Percentiles rank a stretch among this genome's conserved stretches.
These are phyloP conservation scores for Desoria tigrina DNA, from an alignment of 2,888 invertebrate species.

Conservation along the genomic window DNA sequence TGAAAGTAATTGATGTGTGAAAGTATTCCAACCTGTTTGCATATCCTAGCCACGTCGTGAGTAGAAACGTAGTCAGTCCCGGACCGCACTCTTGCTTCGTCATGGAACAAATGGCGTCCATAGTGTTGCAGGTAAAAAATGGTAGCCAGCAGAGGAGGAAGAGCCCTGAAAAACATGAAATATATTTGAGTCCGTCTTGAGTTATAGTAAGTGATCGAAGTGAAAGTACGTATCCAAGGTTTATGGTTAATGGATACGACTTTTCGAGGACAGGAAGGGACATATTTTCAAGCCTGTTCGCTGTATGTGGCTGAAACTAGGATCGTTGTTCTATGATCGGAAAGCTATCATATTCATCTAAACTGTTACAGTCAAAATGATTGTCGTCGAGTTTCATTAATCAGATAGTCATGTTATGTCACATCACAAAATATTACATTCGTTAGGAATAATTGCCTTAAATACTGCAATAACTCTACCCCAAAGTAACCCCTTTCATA, in stretches of 20 bases:
- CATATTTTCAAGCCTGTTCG: too few relatives aligned
- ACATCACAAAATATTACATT: too few relatives aligned
- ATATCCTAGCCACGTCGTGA: slow-evolving; percentile 97
- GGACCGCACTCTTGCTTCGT: slow-evolving; percentile 73
- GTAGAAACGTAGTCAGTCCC: slow-evolving; percentile 83
- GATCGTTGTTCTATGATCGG: too few relatives aligned
- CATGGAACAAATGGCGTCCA: slow-evolving; percentile 94
- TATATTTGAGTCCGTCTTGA: neutral
- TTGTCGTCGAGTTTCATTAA: too few relatives aligned
- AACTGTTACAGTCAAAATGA: too few relatives aligned
- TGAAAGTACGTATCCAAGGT: neutral
- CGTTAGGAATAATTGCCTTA: too few relatives aligned
- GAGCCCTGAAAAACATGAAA: slow-evolving; percentile 72
- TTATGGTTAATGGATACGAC: too few relatives aligned
- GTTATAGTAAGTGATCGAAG: slow-evolving; percentile 1
- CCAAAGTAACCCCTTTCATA: too few relatives aligned
- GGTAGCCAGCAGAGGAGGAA: slow-evolving; percentile 99
- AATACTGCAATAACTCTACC: too few relatives aligned
- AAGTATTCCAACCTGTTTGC: slow-evolving; percentile 64
- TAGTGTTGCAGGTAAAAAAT: slow-evolving; percentile 96
- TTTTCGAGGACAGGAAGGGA: neutral
- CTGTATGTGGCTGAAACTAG: too few relatives aligned
- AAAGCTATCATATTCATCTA: too few relatives aligned
- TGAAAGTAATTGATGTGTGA: slow-evolving; percentile 29
- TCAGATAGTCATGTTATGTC: too few relatives aligned